Evolutionary conservation across 35 echinoderm and acorn worm species (phyloP), one percentile per base, ranked within the genome.

Genomic region (Amphiura filiformis): DNA sequence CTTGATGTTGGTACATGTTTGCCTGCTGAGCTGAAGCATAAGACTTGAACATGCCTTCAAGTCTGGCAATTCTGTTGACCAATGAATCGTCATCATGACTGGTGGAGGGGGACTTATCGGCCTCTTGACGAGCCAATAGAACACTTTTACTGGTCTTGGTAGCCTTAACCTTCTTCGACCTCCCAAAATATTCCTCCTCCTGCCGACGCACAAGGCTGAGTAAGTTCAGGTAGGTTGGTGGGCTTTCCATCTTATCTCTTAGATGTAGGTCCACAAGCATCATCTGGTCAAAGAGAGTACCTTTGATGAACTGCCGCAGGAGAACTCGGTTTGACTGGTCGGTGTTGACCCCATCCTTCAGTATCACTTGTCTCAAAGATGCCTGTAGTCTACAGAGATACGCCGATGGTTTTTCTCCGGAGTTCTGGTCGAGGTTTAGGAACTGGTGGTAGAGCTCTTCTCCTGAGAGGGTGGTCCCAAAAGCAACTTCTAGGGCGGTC

Each of bases 301-400:
- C 86, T 47, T 42, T 56, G 31, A 91, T 86, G 37, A 91, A 91
- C n/a, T 86, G 75, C 0, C 34, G 20, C 1, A 91, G 77, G 11
- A 84, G 14, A 12, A 80, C 20, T 0, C 34, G 15, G 56, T 86
- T 39, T 26, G 36, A 40, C 23, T 79, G 33, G 0, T 65, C 76
- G 1, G 76, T 31, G 1, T 11, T 15, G 13, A 85, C 35, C 2
- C 83, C 84, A 15, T 85, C 91, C 35, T 82, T 92, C n/a, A 57
- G 1, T 9, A 87, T 38, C 0, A 47, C 41, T 47, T 47, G 41
- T 47, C 41, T 4, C 4, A 47, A 17, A 4, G 41, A 47, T 9
- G 41, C 41, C 17, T 47, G 41, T 17, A 47, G 17, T 17, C 41
- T 4, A 9, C 5, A 47, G 5, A 47, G 41, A 47, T 9, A 47